These are phyloP conservation scores for Acanthosepion pharaonis DNA, from an alignment of 2,888 invertebrate genomes.

Conservation along the genomic window DNA sequence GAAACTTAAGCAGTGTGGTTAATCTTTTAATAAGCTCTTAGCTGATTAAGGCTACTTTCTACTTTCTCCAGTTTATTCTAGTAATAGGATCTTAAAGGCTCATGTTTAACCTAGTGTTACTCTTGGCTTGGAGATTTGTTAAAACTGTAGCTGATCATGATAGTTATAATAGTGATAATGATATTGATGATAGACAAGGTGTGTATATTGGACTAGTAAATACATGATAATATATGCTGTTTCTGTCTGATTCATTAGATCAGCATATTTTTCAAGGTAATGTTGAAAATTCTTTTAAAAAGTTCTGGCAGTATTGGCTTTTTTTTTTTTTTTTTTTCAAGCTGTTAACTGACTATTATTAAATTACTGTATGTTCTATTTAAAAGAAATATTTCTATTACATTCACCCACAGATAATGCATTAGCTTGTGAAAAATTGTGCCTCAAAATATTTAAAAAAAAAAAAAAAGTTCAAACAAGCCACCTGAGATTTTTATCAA, in stretches of 20 bases:
- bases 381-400: not conserved
- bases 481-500: not conserved
- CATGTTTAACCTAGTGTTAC: not conserved
- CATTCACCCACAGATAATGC: not conserved
- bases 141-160: not conserved
- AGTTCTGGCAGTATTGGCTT: not conserved
- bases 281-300: not conserved
- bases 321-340: not conserved
- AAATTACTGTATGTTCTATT: not conserved
- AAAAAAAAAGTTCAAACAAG: not conserved
- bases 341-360: not conserved
- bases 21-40: conserved; percentile 15
- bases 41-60: not conserved
- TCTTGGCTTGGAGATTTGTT: no score
- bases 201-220: not conserved
- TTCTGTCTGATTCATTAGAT: not conserved
- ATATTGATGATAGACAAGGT: not conserved
- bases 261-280: not conserved
- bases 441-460: not conserved
- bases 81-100: not conserved
- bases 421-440: not conserved
- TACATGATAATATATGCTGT: not conserved
- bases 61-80: not conserved
- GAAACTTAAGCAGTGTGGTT: not conserved
- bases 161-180: not conserved